phyloP scores from a whole-genome alignment of 2,113 vertebrate species.

The Ceyx melanurus region DNA sequence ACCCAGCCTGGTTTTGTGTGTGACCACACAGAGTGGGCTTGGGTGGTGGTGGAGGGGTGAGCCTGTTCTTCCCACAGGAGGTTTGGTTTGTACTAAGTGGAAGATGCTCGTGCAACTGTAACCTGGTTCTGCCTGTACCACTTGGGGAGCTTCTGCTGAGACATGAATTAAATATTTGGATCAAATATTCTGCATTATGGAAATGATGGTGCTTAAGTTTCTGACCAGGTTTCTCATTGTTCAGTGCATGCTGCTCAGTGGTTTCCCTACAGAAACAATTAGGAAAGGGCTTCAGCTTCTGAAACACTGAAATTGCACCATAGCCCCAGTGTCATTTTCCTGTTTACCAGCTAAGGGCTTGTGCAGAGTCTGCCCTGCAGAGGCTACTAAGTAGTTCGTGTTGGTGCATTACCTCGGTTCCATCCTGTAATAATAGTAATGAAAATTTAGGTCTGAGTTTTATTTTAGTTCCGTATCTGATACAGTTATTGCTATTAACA shows the following conservation, averaged over 20 bases:
- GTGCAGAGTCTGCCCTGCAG: not conserved
- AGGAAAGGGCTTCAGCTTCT: not conserved
- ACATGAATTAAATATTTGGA: not conserved
- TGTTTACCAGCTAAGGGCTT: not conserved
- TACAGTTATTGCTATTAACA: not conserved
- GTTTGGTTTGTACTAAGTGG: not conserved
- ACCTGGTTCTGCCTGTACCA: not conserved
- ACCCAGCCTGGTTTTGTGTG: not conserved
- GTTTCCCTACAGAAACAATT: not conserved
- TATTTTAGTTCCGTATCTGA: not conserved
- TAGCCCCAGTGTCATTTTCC: not conserved
- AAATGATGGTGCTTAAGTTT: not conserved
- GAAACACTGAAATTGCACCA: not conserved
- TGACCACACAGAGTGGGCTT: not conserved
- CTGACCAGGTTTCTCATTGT: not conserved
- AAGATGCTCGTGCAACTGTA: not conserved
- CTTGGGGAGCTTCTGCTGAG: not conserved
- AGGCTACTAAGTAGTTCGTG: not conserved
- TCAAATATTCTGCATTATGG: not conserved
- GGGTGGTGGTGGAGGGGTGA: not conserved
- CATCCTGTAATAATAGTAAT: not conserved
- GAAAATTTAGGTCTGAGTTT: accelerated
- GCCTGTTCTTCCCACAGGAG: not conserved
- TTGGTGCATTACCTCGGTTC: not conserved
- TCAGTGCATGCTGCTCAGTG: not conserved